These are phyloP conservation scores for Cryptus viduatorius DNA, from an alignment of 2,888 invertebrate species.

Conservation along the genomic window DNA sequence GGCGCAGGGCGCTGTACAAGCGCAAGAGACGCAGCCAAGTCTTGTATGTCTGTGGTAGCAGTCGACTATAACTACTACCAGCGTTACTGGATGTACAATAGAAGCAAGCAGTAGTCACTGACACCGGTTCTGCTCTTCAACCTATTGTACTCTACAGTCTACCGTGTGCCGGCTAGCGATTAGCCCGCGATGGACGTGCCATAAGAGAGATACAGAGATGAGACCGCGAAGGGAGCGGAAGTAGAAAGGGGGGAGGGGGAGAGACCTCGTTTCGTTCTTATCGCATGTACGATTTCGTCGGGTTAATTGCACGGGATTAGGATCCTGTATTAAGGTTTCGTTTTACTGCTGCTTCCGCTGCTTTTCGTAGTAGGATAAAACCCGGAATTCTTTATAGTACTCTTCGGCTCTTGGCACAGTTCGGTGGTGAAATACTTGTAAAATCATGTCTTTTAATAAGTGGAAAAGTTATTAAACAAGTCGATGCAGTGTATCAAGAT, in stretches of 20 bases:
- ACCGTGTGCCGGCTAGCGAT: constrained; percentile 49
- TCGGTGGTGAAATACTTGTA: not conserved
- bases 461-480: not conserved
- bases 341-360: constrained; percentile 41
- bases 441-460: not conserved
- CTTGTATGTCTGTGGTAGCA: not conserved
- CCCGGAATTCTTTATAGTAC: constrained; percentile 19
- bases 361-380: constrained; percentile 34
- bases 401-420: not conserved
- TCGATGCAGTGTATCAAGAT: not conserved
- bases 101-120: constrained; percentile 17
- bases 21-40: not conserved
- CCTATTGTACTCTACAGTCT: constrained; percentile 5
- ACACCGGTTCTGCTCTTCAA: not conserved
- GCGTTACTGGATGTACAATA: not conserved
- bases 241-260: constrained; percentile 8
- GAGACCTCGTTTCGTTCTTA: constrained; percentile 60
- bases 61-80: not conserved
- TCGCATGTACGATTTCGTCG: constrained; percentile 60
- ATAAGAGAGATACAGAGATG: constrained; percentile 36
- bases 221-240: constrained; percentile 1
- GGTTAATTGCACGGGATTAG: constrained; percentile 61
- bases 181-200: constrained; percentile 55
- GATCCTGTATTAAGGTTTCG: constrained; percentile 58
- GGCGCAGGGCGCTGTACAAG: not conserved